phyloP scores from a whole-genome alignment of 2,797 vertebrate species.

The Agapornis canus region DNA sequence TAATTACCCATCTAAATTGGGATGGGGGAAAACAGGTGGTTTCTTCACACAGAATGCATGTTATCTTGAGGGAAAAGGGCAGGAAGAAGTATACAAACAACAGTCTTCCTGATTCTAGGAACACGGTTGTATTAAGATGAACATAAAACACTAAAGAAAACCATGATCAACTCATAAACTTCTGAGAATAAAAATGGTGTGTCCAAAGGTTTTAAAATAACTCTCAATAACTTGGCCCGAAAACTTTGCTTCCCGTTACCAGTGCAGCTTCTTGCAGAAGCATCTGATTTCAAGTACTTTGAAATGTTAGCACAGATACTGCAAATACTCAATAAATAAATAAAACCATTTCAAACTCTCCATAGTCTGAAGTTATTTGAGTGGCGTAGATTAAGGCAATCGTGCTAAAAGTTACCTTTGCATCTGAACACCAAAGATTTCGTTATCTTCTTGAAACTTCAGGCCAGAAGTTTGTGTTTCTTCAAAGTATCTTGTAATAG shows the following conservation, averaged over 20 bases:
- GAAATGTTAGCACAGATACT: not conserved
- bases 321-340: not conserved
- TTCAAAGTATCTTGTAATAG: not conserved
- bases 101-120: not conserved
- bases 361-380: not conserved
- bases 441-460: not conserved
- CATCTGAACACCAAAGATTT: not conserved
- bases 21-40: not conserved
- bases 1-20: not conserved
- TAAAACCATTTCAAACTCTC: not conserved
- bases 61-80: not conserved
- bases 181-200: not conserved
- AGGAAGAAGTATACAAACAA: not conserved
- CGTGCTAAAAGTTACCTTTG: rapidly evolving
- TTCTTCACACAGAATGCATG: not conserved
- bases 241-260: not conserved
- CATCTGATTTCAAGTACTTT: not conserved
- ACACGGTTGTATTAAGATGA: not conserved
- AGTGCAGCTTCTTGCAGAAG: not conserved
- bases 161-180: not conserved
- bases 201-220: not conserved
- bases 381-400: not conserved
- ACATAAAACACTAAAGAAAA: not conserved
- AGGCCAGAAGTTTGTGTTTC: not conserved
- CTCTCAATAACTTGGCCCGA: not conserved